These are phyloP conservation scores for Drosophila guanche DNA, from an alignment of 1,140 invertebrate genomes.

Conservation along the genomic window DNA sequence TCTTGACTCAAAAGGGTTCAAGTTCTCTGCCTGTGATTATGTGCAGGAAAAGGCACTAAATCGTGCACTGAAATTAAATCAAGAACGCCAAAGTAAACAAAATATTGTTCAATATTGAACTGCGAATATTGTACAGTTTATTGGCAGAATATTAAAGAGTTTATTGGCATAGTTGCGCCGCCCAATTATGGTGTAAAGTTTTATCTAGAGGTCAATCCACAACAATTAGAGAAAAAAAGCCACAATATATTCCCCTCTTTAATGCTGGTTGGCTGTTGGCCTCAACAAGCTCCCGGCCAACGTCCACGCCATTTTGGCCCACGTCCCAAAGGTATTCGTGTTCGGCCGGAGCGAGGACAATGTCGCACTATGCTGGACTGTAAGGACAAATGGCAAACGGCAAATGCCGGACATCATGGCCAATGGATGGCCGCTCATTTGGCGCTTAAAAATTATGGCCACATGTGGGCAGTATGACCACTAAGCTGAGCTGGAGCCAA, in stretches of 20 bases:
- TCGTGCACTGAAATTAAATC: conserved; percentile 46
- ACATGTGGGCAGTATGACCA: conserved; percentile 71
- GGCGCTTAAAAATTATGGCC: conserved; percentile 78
- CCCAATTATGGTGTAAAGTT: no score
- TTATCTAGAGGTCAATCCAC: no score
- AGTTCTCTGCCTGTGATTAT: conserved; percentile 21
- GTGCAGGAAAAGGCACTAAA: conserved; percentile 17
- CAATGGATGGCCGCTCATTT: conserved; percentile 80
- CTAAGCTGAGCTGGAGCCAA: conserved; percentile 24
- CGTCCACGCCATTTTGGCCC: conserved; percentile 57
- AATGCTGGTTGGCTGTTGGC: conserved; percentile 4
- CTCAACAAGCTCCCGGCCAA: conserved; percentile 24
- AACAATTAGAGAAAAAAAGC: conserved; percentile 8
- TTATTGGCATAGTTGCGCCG: no score
- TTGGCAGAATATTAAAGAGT: no score
- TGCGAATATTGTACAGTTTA: neutral
- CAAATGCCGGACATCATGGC: conserved; percentile 73
- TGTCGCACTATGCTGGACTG: conserved; percentile 3
- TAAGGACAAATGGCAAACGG: conserved; percentile 24
- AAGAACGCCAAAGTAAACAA: conserved; percentile 1
- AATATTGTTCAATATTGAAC: neutral
- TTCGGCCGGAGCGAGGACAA: conserved; percentile 23
- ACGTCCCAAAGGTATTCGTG: conserved; percentile 47
- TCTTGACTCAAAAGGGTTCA: conserved; percentile 19
- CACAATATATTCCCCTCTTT: conserved; percentile 35